Evolutionary conservation across 1,140 invertebrate species (phyloP).

Genomic region (Agraylea sexmaculata): DNA sequence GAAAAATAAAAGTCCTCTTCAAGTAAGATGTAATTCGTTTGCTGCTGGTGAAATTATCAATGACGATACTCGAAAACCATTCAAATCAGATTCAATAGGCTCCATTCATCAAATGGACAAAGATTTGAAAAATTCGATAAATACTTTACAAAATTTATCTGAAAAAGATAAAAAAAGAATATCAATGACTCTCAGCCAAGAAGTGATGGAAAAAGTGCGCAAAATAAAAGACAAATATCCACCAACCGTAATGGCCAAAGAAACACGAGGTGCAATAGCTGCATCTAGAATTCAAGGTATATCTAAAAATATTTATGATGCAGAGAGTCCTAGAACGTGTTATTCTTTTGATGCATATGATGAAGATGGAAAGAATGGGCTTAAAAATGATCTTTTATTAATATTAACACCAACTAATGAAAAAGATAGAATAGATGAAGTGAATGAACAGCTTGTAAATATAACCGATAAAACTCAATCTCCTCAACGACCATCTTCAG

Average conservation of each 20-base stretch:
- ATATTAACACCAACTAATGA: conserved; percentile 37
- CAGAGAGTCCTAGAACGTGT: conserved; percentile 39
- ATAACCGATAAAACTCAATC: conserved; percentile 17
- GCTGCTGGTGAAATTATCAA: conserved; percentile 25
- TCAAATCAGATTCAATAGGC: conserved; percentile 44
- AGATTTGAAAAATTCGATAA: conserved; percentile 37
- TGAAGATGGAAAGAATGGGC: conserved; percentile 28
- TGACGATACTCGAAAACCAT: conserved; percentile 26
- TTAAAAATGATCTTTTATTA: conserved; percentile 37
- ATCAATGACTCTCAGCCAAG: conserved; percentile 58
- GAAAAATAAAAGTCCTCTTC: conserved; percentile 37
- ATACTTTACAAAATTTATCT: conserved; percentile 39
- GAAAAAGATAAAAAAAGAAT: conserved; percentile 62
- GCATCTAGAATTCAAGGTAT: conserved; percentile 37
- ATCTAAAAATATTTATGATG: conserved; percentile 22
- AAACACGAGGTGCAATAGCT: conserved; percentile 52
- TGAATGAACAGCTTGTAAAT: conserved; percentile 36
- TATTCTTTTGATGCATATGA: conserved; percentile 41
- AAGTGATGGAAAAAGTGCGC: conserved; percentile 52
- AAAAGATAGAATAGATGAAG: conserved; percentile 24
- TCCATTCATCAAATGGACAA: conserved; percentile 37
- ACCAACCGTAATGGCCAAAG: conserved; percentile 43
- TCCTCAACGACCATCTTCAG: conserved; percentile 28
- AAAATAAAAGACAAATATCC: conserved; percentile 36
- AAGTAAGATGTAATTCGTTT: conserved; percentile 58